Base-by-base conservation (phyloP, 2,888 invertebrate species). In the Yponomeuta cagnagella region DNA sequence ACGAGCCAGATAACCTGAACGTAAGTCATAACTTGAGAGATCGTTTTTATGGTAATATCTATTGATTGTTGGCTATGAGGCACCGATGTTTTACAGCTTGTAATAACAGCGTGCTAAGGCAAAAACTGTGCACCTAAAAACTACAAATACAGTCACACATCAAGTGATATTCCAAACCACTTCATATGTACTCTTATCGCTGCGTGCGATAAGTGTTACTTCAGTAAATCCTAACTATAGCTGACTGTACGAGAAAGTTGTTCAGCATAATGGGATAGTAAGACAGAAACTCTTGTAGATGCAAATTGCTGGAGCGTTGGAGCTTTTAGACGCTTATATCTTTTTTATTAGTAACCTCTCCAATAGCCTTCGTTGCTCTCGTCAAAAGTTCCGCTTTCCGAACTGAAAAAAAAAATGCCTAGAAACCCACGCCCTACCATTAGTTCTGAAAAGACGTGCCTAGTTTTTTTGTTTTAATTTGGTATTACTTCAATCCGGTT, bases 51-150 rank as follows among this genome's bases (percentile, higher is more conserved):
- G 63, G 69, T 69, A 69, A 69, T 69, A 69, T 48, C 69, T 58
- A 69, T 69, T 63, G 69, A 69, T 69, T 52, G 69, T 52, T 43
- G 23, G 69, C 58, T 69, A 69, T 63, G 58, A 52, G 69, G 37
- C 68, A 58, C n/a, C 69, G 33, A 23, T 52, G 69, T 69, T 72
- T 72, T 72, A 72, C 63, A 69, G 48, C 64, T 63, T 48, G 58
- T 72, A 72, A 72, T 37, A 72, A 67, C 48, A 69, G 63, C 15
- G 48, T 63, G 70, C 48, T 68, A 68, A 68, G 52, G 23, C 68
- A 68, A 68, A 67, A 68, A 65, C 30, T 65, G 65, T 30, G 12
- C 31, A 2, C 15, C 52, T 58, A 58, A 58, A 58, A 12, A 58
- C 52, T 58, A 58, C 12, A 15, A 43, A 43, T 43, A 43, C 43